Conservation (phyloP, 1,140 invertebrate genomes). For the Zaprionus taronus region DNA sequence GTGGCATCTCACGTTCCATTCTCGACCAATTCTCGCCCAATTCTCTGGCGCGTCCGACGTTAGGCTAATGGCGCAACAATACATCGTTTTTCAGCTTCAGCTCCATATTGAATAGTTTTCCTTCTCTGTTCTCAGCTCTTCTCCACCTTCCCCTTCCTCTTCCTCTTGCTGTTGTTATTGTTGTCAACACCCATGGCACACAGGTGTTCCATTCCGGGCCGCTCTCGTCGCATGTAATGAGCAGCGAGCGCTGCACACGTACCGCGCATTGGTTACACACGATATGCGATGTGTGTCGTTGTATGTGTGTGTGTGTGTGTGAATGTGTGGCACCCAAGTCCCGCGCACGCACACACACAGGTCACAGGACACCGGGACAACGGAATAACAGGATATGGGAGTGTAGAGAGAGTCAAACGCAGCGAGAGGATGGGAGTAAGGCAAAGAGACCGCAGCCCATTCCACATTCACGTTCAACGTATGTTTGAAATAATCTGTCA, state of each 20-base stretch:
- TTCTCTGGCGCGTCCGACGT: constrained; percentile 21
- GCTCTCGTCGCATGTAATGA: constrained; percentile 67
- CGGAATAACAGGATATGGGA: background rate
- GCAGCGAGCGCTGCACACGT: constrained; percentile 54
- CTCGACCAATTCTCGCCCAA: constrained; percentile 39
- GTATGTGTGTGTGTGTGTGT: constrained; percentile 14
- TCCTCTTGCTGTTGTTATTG: constrained; percentile 22
- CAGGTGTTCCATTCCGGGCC: constrained; percentile 61
- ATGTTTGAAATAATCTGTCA: constrained; percentile 71
- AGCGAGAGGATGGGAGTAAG: background rate
- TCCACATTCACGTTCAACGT: constrained; percentile 1
- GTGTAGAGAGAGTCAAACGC: background rate
- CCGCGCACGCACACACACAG: constrained; percentile 33
- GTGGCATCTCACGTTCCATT: constrained; percentile 44
- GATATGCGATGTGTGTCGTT: constrained; percentile 23
- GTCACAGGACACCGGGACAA: constrained; percentile 12
- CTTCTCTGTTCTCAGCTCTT: background rate
- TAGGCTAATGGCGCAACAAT: constrained; percentile 53
- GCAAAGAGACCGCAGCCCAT: background rate
- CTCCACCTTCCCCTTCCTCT: background rate
- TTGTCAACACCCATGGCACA: constrained; percentile 68
- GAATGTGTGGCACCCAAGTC: constrained; percentile 13
- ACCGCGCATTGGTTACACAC: constrained; percentile 58
- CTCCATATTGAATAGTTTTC: constrained; percentile 24
- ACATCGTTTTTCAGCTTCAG: constrained; percentile 36